phyloP scores from a whole-genome alignment of 2,113 vertebrate species.

The Mionectes macconnelli region DNA sequence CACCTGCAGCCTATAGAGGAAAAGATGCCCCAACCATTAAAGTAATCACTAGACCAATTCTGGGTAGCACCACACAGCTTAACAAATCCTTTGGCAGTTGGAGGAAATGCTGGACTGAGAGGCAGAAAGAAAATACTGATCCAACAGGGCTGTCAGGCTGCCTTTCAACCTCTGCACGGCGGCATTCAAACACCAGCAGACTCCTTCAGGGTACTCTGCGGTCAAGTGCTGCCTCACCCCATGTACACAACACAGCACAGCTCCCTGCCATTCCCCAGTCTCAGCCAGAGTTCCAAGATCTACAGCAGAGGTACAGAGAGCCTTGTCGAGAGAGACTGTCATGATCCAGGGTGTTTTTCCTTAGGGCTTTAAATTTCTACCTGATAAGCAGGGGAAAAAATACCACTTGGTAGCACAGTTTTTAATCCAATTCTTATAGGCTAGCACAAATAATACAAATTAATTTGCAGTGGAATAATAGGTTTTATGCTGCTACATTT shows the following conservation, averaged over 20 bases:
- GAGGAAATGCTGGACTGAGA: background rate
- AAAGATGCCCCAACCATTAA: background rate
- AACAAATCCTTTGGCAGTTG: background rate
- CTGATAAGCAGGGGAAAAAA: background rate
- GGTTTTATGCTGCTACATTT: background rate
- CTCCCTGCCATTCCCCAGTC: background rate
- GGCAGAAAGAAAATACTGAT: background rate
- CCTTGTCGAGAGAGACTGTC: background rate
- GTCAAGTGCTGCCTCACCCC: background rate
- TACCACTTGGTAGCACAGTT: background rate
- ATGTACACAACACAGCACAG: rapidly evolving
- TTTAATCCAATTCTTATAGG: background rate
- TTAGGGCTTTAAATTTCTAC: background rate
- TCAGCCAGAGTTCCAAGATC: background rate
- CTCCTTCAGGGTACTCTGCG: background rate
- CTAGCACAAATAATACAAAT: background rate
- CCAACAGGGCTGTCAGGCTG: background rate
- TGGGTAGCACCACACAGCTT: background rate
- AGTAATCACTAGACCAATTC: background rate
- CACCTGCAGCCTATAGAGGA: background rate
- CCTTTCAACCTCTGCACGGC: background rate
- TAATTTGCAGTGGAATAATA: background rate
- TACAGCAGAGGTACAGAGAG: background rate
- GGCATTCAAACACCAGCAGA: background rate
- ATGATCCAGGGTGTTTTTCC: background rate